These are phyloP conservation scores for Mantis religiosa DNA, from an alignment of 2,888 invertebrate genomes.

Conservation along the genomic window DNA sequence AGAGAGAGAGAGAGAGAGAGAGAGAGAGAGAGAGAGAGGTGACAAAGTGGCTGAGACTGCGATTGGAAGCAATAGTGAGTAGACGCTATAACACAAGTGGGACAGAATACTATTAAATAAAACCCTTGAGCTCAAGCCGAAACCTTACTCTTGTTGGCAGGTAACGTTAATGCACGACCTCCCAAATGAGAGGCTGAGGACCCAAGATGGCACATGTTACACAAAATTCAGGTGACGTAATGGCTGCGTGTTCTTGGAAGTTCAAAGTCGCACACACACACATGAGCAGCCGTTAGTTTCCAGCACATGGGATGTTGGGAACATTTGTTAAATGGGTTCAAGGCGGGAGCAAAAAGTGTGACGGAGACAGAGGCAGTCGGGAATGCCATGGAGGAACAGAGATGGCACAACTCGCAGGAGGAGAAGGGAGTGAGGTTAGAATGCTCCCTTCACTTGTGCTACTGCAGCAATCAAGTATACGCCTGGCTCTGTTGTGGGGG, in stretches of 20 bases:
- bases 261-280: background rate
- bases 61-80: no score
- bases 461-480: background rate
- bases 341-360: background rate
- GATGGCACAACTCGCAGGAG: no score
- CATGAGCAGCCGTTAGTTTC: background rate
- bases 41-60: no score
- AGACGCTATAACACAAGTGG: no score
- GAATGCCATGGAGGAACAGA: background rate
- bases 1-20: no score
- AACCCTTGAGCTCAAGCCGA: no score
- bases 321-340: slow-evolving; percentile 12
- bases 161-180: background rate
- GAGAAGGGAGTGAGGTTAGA: background rate
- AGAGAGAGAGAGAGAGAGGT: no score
- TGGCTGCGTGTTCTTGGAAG: slow-evolving; percentile 5
- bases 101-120: no score
- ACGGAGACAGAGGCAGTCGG: background rate
- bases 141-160: no score
- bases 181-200: background rate
- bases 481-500: background rate
- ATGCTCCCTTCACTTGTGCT: background rate
- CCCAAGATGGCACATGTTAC: background rate
- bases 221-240: background rate
- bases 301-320: slow-evolving; percentile 4